A percentile compares a stretch with the other conserved stretches of the same genome.
Evolutionary conservation across 2,888 invertebrate species (phyloP).

Genomic region (Cylindroiulus punctatus): DNA sequence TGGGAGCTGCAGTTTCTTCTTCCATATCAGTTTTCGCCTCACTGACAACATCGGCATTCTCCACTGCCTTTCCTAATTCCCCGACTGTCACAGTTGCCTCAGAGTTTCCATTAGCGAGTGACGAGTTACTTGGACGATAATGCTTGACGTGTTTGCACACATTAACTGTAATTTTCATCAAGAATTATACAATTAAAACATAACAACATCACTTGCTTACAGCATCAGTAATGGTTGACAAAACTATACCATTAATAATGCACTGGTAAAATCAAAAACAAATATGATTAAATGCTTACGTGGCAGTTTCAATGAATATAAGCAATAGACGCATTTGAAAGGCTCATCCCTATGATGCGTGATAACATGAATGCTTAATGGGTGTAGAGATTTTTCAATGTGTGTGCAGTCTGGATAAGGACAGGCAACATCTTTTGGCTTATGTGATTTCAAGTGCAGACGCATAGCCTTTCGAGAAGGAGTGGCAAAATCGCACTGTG

Average conservation of each 20-base stretch:
- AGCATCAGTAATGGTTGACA: too few relatives aligned
- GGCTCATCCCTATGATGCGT: constrained; percentile 20
- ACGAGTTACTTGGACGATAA: neutral
- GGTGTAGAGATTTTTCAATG: neutral
- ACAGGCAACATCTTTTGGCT: constrained; percentile 59
- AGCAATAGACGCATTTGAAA: constrained; percentile 30
- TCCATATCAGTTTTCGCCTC: neutral
- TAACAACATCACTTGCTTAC: too few relatives aligned
- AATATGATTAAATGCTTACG: constrained; percentile 9
- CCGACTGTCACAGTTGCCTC: neutral
- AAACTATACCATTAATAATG: too few relatives aligned
- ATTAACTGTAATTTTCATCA: neutral
- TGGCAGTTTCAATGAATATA: constrained; percentile 30
- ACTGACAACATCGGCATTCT: neutral
- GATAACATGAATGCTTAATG: constrained; percentile 14
- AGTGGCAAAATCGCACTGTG: constrained; percentile 63
- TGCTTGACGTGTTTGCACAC: constrained; percentile 6
- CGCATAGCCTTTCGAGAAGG: constrained; percentile 63
- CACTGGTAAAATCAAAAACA: neutral
- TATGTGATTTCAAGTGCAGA: constrained; percentile 63
- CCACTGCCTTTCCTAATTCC: neutral
- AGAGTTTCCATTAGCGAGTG: neutral
- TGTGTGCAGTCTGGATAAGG: neutral
- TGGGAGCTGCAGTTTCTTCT: neutral
- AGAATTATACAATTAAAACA: neutral